Base-by-base conservation (phyloP, 2,113 vertebrate species). In the Eudyptes chrysolophus region DNA sequence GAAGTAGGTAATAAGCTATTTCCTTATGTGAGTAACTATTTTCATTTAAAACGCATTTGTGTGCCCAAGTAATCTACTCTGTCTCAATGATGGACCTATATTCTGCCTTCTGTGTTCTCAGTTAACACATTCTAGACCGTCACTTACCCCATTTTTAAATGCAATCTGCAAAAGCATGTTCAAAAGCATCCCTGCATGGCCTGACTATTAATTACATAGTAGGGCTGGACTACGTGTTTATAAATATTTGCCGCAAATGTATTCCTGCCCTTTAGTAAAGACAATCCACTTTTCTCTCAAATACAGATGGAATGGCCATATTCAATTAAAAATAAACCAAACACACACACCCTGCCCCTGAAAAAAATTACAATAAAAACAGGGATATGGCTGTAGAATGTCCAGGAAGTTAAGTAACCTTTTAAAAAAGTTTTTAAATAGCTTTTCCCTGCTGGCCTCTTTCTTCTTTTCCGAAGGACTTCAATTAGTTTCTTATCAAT, bases 301-400 rank as follows among this genome's bases (percentile, higher is more conserved):
- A 61, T 66, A 27, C 4, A 79, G 25, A 36, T 16, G 40, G 11
- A 92, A 71, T 22, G 51, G 4, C 9, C 20, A 62, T 34, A 51
- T 13, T 51, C 17, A 79, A 30, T 24, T 54, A 57, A 81, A 89
- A 70, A 71, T 21, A 77, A 70, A 55, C 3, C 19, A 57, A 48
- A n/a, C 2, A 22, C 20, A 27, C 20, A 52, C 1, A 1, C 13
- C 6, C 4, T 2, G 3, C 15, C 12, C 5, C 55, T 27, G 17
- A 69, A 79, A 76, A 83, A 66, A 71, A 66, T 38, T 7, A 49
- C 32, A 62, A n/a, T 16, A 70, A 69, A 69, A 52, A 46, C 3
- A 40, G 17, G 24, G 40, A 90, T 25, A 58, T 61, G 13, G 12
- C 7, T 64, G 13, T 46, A 51, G 17, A 83, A 86, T 61, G 48